These are phyloP conservation scores for Eupithecia dodoneata DNA, from an alignment of 2,888 invertebrate species.

Conservation along the genomic window DNA sequence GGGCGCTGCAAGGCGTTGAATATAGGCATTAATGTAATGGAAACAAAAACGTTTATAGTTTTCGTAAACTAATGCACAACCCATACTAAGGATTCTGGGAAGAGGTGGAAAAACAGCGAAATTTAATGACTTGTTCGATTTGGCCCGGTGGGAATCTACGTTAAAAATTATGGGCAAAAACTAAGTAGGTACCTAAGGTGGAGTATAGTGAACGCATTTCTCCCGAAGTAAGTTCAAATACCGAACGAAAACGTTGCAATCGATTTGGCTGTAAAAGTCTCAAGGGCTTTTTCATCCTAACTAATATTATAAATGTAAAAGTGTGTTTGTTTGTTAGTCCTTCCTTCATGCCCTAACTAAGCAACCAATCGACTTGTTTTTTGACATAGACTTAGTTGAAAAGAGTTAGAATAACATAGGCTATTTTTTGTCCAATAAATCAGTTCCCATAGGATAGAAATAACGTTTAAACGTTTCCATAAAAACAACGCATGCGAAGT, in stretches of 20 bases:
- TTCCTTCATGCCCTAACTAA: too few species aligned
- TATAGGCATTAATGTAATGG: background rate
- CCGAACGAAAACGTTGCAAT: background rate
- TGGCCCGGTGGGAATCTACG: background rate
- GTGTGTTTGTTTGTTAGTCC: too few species aligned
- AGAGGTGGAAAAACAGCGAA: background rate
- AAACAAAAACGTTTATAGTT: background rate
- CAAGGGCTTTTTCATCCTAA: too few species aligned
- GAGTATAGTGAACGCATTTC: background rate
- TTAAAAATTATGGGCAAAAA: background rate
- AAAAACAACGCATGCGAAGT: too few species aligned
- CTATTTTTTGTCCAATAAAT: too few species aligned
- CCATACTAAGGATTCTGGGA: background rate
- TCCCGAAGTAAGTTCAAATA: background rate
- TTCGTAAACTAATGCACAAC: background rate
- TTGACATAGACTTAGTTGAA: too few species aligned
- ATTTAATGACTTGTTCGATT: background rate
- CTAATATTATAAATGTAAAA: too few species aligned
- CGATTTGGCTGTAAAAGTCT: too few species aligned
- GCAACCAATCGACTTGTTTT: too few species aligned
- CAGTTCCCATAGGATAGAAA: too few species aligned
- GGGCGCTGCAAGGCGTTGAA: background rate
- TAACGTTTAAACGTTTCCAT: too few species aligned
- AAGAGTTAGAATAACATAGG: too few species aligned
- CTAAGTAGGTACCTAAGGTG: background rate